Conservation (phyloP, 1,140 invertebrate species). For the Propsilocerus akamusi region DNA sequence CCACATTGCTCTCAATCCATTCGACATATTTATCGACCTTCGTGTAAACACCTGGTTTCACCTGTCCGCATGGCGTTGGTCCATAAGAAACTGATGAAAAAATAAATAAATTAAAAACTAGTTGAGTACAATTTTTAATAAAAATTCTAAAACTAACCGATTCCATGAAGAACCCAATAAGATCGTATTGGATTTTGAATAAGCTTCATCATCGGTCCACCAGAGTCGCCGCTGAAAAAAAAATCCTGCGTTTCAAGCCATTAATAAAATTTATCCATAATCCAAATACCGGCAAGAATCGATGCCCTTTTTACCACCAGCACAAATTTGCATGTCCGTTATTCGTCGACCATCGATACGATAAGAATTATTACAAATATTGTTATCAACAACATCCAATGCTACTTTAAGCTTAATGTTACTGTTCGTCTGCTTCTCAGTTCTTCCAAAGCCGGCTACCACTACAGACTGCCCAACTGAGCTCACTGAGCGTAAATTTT, state of each 20-base stretch:
- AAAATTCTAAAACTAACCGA: too few relatives aligned
- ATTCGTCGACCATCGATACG: neutral
- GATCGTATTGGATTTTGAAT: neutral
- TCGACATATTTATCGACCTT: slow-evolving; percentile 35
- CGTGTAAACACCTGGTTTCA: slow-evolving; percentile 48
- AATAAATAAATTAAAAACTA: too few relatives aligned
- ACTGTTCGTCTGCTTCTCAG: slow-evolving; percentile 27
- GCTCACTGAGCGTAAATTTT: slow-evolving; percentile 21
- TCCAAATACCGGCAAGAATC: neutral
- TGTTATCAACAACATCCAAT: neutral
- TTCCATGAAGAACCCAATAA: neutral
- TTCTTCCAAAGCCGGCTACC: slow-evolving; percentile 48
- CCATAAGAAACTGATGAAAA: slow-evolving; percentile 66
- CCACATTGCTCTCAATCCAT: slow-evolving; percentile 36
- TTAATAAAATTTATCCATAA: neutral
- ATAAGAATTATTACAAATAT: neutral
- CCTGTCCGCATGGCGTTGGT: slow-evolving; percentile 37
- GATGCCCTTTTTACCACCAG: neutral
- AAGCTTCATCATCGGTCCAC: slow-evolving; percentile 1
- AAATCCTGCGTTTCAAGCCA: neutral
- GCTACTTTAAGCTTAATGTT: slow-evolving; percentile 27
- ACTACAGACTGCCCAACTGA: slow-evolving; percentile 23
- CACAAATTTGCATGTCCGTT: neutral
- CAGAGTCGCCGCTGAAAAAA: neutral
- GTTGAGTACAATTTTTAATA: too few relatives aligned